Evolutionary conservation across 2,797 vertebrate species (phyloP).

Genomic region (Emys orbicularis): DNA sequence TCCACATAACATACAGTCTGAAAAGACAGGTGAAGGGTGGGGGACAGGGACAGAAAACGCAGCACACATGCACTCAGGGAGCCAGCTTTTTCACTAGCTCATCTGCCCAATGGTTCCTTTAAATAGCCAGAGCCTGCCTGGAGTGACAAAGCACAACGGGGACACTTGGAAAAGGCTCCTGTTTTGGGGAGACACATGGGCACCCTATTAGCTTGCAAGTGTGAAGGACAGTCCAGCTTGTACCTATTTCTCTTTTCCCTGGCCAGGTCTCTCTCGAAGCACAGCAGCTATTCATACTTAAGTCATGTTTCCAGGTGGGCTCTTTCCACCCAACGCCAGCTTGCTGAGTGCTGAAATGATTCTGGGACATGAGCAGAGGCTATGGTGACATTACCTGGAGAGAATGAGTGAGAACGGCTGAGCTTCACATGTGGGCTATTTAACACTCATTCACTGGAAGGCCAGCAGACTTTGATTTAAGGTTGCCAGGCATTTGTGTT

Average conservation of each 20-base stretch:
- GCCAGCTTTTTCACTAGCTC: not conserved
- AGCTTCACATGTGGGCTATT: not conserved
- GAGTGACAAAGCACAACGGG: not conserved
- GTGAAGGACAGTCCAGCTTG: not conserved
- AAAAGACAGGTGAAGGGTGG: not conserved
- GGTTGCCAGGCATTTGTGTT: not conserved
- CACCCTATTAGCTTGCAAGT: not conserved
- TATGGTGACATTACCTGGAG: not conserved
- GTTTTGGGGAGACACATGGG: no score
- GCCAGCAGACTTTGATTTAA: not conserved
- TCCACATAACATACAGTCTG: not conserved
- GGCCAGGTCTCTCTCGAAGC: not conserved
- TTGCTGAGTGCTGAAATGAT: not conserved
- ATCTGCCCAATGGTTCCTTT: not conserved
- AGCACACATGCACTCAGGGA: not conserved
- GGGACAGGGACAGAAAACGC: not conserved
- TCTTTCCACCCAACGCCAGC: not conserved
- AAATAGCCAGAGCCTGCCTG: not conserved
- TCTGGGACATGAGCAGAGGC: not conserved
- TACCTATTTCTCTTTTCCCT: not conserved
- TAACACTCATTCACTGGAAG: not conserved
- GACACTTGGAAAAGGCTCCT: not conserved
- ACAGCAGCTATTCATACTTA: not conserved
- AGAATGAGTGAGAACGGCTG: not conserved
- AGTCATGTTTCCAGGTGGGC: not conserved